These are phyloP conservation scores for Copidosoma aretas DNA, from an alignment of 2,888 invertebrate species.

Conservation along the genomic window DNA sequence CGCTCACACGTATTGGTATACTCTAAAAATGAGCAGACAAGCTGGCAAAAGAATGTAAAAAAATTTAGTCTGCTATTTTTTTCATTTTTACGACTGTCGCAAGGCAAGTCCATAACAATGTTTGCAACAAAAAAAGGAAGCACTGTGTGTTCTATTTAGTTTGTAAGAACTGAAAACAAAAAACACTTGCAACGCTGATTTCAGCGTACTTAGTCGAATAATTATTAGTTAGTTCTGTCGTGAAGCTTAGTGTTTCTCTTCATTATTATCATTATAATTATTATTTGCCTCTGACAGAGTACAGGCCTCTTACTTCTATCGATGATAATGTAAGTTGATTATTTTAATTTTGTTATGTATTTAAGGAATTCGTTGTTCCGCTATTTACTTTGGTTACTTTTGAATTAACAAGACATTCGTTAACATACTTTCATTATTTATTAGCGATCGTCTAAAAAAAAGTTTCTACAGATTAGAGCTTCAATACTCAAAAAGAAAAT, in stretches of 20 bases:
- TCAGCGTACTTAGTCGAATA: constrained; percentile 44
- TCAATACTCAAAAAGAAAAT: constrained; percentile 35
- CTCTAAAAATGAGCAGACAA: too few species aligned
- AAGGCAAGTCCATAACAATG: too few species aligned
- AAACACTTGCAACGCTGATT: constrained; percentile 47
- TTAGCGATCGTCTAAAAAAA: constrained; percentile 10
- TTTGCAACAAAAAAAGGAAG: constrained; percentile 33
- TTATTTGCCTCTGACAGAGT: constrained; percentile 24
- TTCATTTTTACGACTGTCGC: too few species aligned
- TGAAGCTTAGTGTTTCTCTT: background rate
- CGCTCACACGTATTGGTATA: too few species aligned
- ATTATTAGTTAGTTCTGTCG: constrained; percentile 17
- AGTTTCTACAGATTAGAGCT: constrained; percentile 27
- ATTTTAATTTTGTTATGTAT: constrained; percentile 21
- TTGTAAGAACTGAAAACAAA: constrained; percentile 15
- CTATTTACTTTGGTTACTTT: constrained; percentile 16
- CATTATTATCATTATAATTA: background rate
- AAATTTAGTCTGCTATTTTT: too few species aligned
- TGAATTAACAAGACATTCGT: constrained; percentile 6
- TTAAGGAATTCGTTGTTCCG: constrained; percentile 23
- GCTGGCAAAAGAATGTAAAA: too few species aligned
- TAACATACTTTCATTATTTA: constrained; percentile 11
- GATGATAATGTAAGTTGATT: background rate
- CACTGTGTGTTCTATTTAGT: constrained; percentile 54
- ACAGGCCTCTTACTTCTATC: constrained; percentile 23